Conservation (phyloP, 2,113 vertebrate species). For the Dipodomys merriami region DNA sequence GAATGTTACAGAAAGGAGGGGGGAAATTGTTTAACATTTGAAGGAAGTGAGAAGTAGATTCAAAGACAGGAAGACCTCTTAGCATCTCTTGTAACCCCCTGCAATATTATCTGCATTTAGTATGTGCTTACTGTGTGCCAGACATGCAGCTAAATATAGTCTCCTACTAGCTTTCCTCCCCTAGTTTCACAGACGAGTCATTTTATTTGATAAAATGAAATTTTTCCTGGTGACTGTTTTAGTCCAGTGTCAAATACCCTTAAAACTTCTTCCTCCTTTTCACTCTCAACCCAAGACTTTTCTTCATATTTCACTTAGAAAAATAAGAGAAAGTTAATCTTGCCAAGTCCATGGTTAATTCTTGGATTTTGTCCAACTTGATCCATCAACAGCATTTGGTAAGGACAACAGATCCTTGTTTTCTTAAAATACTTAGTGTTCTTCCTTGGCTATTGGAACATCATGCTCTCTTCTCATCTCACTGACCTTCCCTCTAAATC, state of each 20-base stretch:
- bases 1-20: neutral
- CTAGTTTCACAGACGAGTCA: neutral
- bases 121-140: neutral
- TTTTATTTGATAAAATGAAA: conserved; percentile 31
- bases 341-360: neutral
- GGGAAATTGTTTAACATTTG: neutral
- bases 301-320: neutral
- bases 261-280: neutral
- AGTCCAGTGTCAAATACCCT: neutral
- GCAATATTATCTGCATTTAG: neutral
- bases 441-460: neutral
- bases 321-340: neutral
- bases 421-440: neutral
- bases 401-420: neutral
- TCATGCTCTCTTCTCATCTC: neutral
- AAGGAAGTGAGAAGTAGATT: neutral
- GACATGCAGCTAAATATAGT: neutral
- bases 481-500: neutral
- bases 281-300: neutral
- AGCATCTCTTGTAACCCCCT: neutral
- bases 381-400: neutral
- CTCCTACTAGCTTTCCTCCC: neutral
- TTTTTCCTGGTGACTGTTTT: neutral
- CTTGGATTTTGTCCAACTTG: neutral
- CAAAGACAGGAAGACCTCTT: neutral